Conservation (phyloP, 2,888 invertebrate species). For the Mechanitis mazaeus region DNA sequence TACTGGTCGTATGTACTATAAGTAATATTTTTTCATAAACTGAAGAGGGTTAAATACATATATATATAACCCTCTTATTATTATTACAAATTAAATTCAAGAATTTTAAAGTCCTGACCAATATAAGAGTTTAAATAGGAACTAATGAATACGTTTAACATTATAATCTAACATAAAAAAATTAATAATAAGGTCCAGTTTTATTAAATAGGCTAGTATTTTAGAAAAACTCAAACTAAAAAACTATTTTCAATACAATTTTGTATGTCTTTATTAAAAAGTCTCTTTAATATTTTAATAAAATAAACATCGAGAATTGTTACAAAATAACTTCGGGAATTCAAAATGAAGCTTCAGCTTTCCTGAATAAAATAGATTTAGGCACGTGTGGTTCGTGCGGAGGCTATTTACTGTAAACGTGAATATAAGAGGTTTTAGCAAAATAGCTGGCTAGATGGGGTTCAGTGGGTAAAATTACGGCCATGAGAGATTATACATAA, state of each 20-base stretch:
- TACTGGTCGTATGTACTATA: no score
- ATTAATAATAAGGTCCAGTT: no score
- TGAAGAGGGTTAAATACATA: no score
- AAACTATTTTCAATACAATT: not conserved
- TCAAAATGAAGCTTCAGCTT: slow-evolving; percentile 10
- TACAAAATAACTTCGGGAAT: slow-evolving; percentile 1
- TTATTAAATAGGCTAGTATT: no score
- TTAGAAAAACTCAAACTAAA: no score
- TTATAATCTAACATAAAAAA: no score
- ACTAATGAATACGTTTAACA: no score
- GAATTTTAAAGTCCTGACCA: no score
- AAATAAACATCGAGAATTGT: not conserved
- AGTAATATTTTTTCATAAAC: no score
- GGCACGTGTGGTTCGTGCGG: slow-evolving; percentile 10
- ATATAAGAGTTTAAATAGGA: no score
- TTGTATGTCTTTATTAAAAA: not conserved
- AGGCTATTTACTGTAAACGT: slow-evolving; percentile 15
- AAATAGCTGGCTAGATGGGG: slow-evolving; percentile 11
- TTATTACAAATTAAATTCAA: no score
- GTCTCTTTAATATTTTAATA: not conserved
- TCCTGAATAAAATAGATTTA: slow-evolving; percentile 16
- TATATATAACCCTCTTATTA: no score
- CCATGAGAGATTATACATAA: slow-evolving; percentile 5
- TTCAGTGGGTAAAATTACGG: slow-evolving; percentile 12
- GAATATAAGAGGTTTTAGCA: slow-evolving; percentile 13